phyloP scores from a whole-genome alignment of 2,113 vertebrate species.

The Pelecanoides urinatrix region DNA sequence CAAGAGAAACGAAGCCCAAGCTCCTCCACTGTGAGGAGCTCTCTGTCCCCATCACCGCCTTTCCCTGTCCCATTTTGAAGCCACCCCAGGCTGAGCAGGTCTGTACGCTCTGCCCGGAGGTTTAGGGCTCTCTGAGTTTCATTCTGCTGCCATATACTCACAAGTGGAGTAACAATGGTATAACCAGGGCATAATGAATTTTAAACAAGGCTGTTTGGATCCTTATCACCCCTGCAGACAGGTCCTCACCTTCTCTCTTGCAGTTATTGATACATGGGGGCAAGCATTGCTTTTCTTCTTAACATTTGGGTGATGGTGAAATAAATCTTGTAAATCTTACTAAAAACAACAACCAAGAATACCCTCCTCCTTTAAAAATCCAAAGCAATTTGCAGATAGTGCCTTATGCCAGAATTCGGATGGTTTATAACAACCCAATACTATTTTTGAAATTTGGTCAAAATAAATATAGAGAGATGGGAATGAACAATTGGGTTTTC shows the following conservation, averaged over 20 bases:
- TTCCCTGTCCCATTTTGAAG: not conserved
- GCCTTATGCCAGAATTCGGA: not conserved
- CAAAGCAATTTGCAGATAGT: not conserved
- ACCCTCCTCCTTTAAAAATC: not conserved
- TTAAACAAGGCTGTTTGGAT: not conserved
- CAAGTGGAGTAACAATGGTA: accelerated
- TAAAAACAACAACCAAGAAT: not conserved
- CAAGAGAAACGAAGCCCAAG: accelerated
- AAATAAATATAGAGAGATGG: not conserved
- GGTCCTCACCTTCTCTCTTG: too few relatives aligned
- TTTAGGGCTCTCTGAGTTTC: not conserved
- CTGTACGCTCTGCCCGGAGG: accelerated
- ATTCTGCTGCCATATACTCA: not conserved
- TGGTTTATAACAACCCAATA: not conserved
- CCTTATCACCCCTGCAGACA: too few relatives aligned
- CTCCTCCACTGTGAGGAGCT: not conserved
- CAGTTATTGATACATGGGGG: not conserved
- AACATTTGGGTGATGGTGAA: not conserved
- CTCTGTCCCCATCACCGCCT: not conserved
- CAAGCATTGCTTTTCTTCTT: not conserved
- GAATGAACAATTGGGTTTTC: not conserved
- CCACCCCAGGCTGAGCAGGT: not conserved
- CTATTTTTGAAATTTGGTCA: not conserved
- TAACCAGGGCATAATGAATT: not conserved
- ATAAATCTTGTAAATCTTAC: not conserved